Percentiles rank a stretch among this genome's conserved stretches.
Conservation (phyloP, 2,888 invertebrate species). For the Sinelater perroti region DNA sequence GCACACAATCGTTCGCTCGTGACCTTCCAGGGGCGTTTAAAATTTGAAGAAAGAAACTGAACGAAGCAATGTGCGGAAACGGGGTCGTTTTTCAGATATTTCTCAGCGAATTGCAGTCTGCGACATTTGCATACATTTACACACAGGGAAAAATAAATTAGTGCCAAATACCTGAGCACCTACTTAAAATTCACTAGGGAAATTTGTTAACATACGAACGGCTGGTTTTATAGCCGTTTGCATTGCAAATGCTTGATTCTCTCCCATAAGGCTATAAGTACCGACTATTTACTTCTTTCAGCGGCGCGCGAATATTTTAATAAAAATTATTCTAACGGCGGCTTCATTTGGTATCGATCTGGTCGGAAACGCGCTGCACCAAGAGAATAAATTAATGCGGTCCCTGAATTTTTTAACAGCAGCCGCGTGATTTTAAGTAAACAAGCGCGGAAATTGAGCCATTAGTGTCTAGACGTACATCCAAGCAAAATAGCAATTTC, state of each 20-base stretch:
- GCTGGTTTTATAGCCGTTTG: conserved; percentile 31
- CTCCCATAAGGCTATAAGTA: conserved; percentile 26
- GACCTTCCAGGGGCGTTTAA: no score
- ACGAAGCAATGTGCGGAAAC: no score
- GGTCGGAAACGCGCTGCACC: no score
- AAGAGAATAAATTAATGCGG: no score
- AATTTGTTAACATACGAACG: conserved; percentile 32
- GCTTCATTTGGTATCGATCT: conserved; percentile 18
- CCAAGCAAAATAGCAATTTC: conserved; percentile 13
- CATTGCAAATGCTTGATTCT: conserved; percentile 32
- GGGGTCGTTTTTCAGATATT: no score
- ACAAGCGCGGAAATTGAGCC: no score
- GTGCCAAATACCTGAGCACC: conserved; percentile 31
- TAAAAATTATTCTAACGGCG: conserved; percentile 10
- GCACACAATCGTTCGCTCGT: no score
- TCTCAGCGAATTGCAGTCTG: conserved; percentile 10
- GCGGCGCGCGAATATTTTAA: conserved; percentile 23
- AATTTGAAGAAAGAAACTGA: no score
- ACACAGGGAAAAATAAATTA: conserved; percentile 30
- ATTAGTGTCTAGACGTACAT: no score
- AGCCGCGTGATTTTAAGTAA: no score
- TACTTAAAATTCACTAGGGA: conserved; percentile 31
- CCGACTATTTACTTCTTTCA: conserved; percentile 29
- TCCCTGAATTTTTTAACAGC: no score
- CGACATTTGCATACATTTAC: conserved; percentile 29